A percentile compares a stretch with the other conserved stretches of the same genome.
Evolutionary conservation across 2,888 invertebrate genomes (phyloP).

Genomic region (Zelleria hepariella): DNA sequence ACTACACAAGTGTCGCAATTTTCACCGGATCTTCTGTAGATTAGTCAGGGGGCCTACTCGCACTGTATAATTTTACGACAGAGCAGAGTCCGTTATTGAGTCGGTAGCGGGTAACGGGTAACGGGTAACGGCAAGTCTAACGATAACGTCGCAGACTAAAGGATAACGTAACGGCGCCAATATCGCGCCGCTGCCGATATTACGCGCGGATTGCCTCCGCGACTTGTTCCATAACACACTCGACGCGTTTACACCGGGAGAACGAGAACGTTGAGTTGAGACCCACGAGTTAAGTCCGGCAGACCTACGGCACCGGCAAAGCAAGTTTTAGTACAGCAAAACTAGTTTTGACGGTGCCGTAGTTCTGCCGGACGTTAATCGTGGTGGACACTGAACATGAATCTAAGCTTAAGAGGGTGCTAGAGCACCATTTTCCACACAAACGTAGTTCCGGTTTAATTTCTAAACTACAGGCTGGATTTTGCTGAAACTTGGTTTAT

Average conservation of each 20-base stretch:
- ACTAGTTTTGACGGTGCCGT: too few relatives aligned
- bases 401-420: too few relatives aligned
- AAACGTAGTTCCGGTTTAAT: too few relatives aligned
- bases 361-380: too few relatives aligned
- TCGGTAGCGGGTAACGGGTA: conserved; percentile 23
- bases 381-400: too few relatives aligned
- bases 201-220: not conserved
- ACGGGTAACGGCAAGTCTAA: conserved; percentile 20
- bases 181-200: conserved; percentile 15
- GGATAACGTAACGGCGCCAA: conserved; percentile 30
- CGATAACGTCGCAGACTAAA: conserved; percentile 27
- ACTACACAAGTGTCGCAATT: not conserved
- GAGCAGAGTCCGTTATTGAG: conserved; percentile 21
- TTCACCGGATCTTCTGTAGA: not conserved
- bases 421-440: too few relatives aligned
- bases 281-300: not conserved
- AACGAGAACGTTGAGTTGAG: not conserved
- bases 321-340: too few relatives aligned
- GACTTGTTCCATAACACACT: not conserved
- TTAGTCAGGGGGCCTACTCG: conserved; percentile 7
- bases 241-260: not conserved
- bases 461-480: too few relatives aligned
- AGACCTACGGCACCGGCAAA: too few relatives aligned
- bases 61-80: conserved; percentile 18
- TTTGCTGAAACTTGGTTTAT: too few relatives aligned